Evolutionary conservation across 2,888 invertebrate genomes (phyloP), one percentile per base, ranked within the genome.

Genomic region (Acheta domesticus): DNA sequence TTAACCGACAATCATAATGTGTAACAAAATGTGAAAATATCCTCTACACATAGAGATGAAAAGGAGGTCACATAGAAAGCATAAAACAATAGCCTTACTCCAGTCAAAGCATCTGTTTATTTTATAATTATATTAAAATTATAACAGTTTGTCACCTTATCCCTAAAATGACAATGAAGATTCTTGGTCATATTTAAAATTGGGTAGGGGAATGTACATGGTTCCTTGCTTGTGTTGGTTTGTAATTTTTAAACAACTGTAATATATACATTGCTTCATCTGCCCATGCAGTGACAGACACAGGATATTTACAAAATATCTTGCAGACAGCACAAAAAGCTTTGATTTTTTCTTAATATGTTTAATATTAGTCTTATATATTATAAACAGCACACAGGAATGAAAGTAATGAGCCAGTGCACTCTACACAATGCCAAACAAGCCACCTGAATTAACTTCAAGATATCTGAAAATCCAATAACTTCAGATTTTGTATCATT

Each of bases 61-160:
- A 36, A 36, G 36, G 36, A 36, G 36, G 5, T 36, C 8, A 8
- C 36, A 36, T 0, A 62, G 62, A 19, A n/a, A 62, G 62, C 16
- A 78, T 73, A 19, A 73, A 74, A 77, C 48, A 48, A 77, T 19
- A 49, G 12, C 20, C 48, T 48, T 16, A 74, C 74, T 76, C 80
- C 80, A 80, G 50, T 78, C 76, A 80, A 80, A 80, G 80, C 80
- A 75, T 80, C 78, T 19, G 75, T 80, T 80, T 80, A 80, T 80
- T 36, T 80, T 62, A 79, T 79, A 79, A 79, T 79, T 79, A 77
- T 80, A 80, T 80, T 80, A 80, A 80, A 80, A 80, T 80, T 80
- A 78, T 78, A 80, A 80, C 78, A 80, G 62, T 62, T 62, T 62
- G 62, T 62, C 62, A 62, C 62, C 62, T 62, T 62, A 62, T 62